Conservation (phyloP, 2,113 vertebrate genomes). For the Strigops habroptila region DNA sequence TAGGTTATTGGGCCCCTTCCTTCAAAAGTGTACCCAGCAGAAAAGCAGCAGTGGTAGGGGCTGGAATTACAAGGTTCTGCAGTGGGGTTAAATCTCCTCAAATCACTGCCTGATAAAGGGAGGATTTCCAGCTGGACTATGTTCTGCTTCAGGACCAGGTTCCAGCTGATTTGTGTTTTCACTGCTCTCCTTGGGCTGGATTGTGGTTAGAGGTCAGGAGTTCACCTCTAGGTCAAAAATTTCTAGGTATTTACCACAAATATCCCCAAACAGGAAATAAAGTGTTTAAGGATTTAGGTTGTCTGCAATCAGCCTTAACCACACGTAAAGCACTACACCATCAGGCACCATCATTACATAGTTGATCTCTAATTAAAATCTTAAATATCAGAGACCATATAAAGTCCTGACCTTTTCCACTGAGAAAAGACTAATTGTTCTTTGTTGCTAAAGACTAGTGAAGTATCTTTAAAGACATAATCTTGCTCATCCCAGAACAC, state of each 20-base stretch:
- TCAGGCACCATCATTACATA: not conserved
- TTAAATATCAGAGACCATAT: conserved; percentile 9
- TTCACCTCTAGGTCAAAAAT: not conserved
- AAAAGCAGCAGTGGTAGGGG: not conserved
- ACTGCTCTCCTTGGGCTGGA: not conserved
- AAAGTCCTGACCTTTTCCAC: conserved; percentile 23
- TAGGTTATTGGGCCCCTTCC: conserved; percentile 59
- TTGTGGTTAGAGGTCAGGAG: not conserved
- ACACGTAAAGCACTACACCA: not conserved
- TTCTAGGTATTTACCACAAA: not conserved
- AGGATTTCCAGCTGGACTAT: not conserved
- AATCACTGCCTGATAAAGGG: not conserved
- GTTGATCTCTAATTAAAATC: conserved; percentile 37
- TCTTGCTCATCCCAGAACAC: not conserved
- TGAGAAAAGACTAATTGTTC: not conserved
- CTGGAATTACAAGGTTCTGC: not conserved
- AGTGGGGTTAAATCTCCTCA: not conserved
- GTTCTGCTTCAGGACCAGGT: not conserved
- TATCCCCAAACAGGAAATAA: not conserved
- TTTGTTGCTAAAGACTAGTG: not conserved
- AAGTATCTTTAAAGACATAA: not conserved
- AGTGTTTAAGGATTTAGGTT: not conserved
- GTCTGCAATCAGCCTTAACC: not conserved
- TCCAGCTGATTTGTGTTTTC: not conserved
- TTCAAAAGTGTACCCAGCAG: not conserved